Percentiles rank a stretch among this genome's conserved stretches.
phyloP scores from a whole-genome alignment of 2,888 invertebrate species.

The Lomographa bimaculata region DNA sequence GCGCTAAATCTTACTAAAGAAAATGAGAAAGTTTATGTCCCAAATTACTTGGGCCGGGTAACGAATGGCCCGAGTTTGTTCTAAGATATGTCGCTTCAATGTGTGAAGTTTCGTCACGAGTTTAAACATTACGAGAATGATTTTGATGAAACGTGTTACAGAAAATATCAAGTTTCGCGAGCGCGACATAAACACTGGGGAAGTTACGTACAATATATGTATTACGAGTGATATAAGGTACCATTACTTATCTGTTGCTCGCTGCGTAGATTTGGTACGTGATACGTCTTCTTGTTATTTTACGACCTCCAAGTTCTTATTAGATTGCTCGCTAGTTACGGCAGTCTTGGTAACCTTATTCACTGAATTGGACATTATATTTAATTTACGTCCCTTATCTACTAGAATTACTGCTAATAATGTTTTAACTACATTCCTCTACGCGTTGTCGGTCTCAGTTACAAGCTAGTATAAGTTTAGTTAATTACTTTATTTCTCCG shows the following conservation, averaged over 20 bases:
- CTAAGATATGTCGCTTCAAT: conserved; percentile 18
- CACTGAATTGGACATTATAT: conserved; percentile 10
- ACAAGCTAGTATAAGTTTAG: conserved; percentile 6
- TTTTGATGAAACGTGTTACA: conserved; percentile 23
- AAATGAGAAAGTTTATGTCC: conserved; percentile 63
- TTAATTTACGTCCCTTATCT: conserved; percentile 7
- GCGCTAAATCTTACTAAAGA: conserved; percentile 64
- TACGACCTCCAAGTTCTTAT: conserved; percentile 13
- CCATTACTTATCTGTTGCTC: conserved; percentile 12
- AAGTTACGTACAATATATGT: conserved; percentile 12
- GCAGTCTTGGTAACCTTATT: conserved; percentile 2
- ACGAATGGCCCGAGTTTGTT: conserved; percentile 28
- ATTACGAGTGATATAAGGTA: conserved; percentile 10
- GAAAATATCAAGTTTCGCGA: conserved; percentile 21
- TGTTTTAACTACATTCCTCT: conserved; percentile 3
- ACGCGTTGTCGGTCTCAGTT: conserved; percentile 6
- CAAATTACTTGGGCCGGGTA: conserved; percentile 47
- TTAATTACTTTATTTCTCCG: conserved; percentile 16
- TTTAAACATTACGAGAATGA: conserved; percentile 23
- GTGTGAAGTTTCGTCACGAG: conserved; percentile 29
- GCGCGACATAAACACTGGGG: conserved; percentile 12
- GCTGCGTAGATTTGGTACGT: conserved; percentile 4
- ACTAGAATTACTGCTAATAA: conserved; percentile 2
- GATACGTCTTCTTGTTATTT: conserved; percentile 7
- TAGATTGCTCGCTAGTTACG: conserved; percentile 6